A percentile compares a stretch with the other conserved stretches of the same genome.
phyloP scores from a whole-genome alignment of 1,140 invertebrate genomes.

The Streblospio benedicti region DNA sequence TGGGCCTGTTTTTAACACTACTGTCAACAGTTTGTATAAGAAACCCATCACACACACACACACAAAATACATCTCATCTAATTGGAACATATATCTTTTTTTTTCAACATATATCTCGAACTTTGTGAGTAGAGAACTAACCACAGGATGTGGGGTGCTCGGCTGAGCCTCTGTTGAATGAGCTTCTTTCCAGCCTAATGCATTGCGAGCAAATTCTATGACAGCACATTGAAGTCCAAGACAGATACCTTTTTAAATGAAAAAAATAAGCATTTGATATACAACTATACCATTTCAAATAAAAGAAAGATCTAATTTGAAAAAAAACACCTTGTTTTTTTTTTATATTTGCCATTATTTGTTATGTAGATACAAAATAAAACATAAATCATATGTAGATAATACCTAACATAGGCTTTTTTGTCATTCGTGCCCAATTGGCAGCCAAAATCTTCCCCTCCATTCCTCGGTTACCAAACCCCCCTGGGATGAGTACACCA shows the following conservation, averaged over 20 bases:
- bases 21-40: no score
- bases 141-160: constrained; percentile 63
- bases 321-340: not conserved
- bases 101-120: no score
- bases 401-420: constrained; percentile 78
- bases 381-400: no score
- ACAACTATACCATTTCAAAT: no score
- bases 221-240: constrained; percentile 93
- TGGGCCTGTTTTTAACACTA: no score
- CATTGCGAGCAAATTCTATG: constrained; percentile 90
- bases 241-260: constrained; percentile 65
- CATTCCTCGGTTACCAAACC: constrained; percentile 90
- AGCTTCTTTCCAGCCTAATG: constrained; percentile 63
- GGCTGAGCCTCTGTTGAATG: constrained; percentile 80
- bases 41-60: no score
- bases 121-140: no score
- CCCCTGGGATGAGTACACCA: constrained; percentile 92
- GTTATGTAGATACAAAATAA: not conserved
- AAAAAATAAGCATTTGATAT: constrained; percentile 3
- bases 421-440: constrained; percentile 80
- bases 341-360: not conserved
- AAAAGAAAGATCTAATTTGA: not conserved
- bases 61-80: no score
- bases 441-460: constrained; percentile 93
- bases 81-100: no score